phyloP scores from a whole-genome alignment of 2,113 vertebrate species.

The Rhinopomastus cyanomelas region DNA sequence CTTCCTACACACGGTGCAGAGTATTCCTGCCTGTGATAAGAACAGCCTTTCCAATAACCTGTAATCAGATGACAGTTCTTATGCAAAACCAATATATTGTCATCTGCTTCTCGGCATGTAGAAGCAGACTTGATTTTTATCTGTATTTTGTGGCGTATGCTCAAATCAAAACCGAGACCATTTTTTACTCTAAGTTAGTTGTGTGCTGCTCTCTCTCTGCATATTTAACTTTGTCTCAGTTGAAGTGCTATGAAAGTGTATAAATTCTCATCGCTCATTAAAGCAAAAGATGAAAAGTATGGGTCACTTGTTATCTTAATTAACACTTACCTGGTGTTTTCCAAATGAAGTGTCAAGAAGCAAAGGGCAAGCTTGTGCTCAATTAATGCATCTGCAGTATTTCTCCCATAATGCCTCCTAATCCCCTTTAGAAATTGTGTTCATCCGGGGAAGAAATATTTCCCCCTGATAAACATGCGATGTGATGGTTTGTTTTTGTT shows the following conservation, averaged over 20 bases:
- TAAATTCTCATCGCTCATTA: constrained; percentile 55
- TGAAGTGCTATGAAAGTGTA: constrained; percentile 21
- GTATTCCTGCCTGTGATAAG: neutral
- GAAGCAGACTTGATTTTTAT: neutral
- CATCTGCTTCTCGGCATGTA: neutral
- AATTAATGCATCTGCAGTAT: constrained; percentile 28
- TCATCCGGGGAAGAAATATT: constrained; percentile 15
- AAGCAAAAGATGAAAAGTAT: constrained; percentile 50
- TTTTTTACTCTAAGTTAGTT: neutral
- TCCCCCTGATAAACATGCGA: constrained; percentile 45
- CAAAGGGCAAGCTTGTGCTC: constrained; percentile 57
- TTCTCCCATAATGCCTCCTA: neutral
- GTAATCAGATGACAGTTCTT: neutral
- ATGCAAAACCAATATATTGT: neutral
- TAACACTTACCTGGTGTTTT: constrained; percentile 55
- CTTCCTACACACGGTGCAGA: neutral
- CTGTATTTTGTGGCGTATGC: neutral
- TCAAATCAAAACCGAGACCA: neutral
- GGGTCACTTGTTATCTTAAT: constrained; percentile 65
- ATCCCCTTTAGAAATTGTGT: constrained; percentile 22
- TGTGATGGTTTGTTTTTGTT: neutral
- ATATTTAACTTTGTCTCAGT: neutral
- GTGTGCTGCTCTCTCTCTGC: neutral
- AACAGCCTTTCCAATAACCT: neutral
- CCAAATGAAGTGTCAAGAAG: constrained; percentile 56